Percentiles rank a stretch among this genome's conserved stretches.
phyloP scores from a whole-genome alignment of 1,140 invertebrate genomes.

The Drosophila kohkoa region DNA sequence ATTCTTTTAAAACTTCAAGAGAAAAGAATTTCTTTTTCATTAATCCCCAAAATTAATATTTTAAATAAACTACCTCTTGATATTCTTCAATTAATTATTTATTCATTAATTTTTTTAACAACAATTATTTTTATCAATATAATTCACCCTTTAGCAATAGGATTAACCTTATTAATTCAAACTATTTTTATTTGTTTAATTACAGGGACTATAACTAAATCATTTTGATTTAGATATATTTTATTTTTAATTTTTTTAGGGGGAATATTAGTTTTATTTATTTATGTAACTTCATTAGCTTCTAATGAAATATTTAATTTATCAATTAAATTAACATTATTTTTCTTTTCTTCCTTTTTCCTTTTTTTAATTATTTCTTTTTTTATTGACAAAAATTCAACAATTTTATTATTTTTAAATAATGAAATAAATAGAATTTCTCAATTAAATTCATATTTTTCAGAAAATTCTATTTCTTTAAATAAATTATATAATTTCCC shows the following conservation, averaged over 20 bases:
- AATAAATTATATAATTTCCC: constrained; percentile 85
- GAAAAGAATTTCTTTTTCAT: constrained; percentile 86
- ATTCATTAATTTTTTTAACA: constrained; percentile 71
- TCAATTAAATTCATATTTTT: constrained; percentile 57
- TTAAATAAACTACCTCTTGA: constrained; percentile 86
- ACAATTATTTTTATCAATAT: constrained; percentile 83
- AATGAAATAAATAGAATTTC: constrained; percentile 51
- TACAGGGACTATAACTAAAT: constrained; percentile 52
- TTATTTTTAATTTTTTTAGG: constrained; percentile 58
- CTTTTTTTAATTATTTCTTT: constrained; percentile 20
- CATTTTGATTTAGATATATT: constrained; percentile 59
- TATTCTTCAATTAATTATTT: constrained; percentile 84
- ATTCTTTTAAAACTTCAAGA: constrained; percentile 86
- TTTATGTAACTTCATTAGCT: constrained; percentile 85
- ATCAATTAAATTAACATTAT: constrained; percentile 61
- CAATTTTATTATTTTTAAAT: constrained; percentile 37
- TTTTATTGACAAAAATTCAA: constrained; percentile 42
- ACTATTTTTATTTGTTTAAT: constrained; percentile 82
- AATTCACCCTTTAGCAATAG: constrained; percentile 85
- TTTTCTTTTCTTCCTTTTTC: background rate
- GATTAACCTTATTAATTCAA: constrained; percentile 85
- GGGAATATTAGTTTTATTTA: constrained; percentile 52
- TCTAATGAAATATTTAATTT: constrained; percentile 86
- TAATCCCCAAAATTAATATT: constrained; percentile 88
- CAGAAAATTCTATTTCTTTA: constrained; percentile 83